Evolutionary conservation across 2,113 vertebrate species (phyloP), one percentile per base, ranked within the genome.

Genomic region (Ctenodactylus gundi): DNA sequence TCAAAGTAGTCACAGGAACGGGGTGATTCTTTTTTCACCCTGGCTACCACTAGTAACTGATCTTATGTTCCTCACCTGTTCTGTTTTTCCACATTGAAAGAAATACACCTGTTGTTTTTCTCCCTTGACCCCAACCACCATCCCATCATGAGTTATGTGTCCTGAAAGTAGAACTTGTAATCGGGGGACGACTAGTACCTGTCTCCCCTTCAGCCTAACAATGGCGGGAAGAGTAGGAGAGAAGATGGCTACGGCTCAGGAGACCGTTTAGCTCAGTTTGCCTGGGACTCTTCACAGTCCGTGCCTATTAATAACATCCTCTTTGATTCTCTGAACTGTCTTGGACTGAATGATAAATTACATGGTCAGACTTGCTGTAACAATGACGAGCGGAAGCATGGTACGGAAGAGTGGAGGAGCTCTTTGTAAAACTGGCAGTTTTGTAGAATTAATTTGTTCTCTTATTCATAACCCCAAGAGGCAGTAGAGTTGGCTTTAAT

Each of bases 361-460:
- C 7, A 13, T 62, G 20, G 34, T 51, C 41, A 84, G 17, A 7
- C 6, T 76, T 29, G 18, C 68, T 70, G 53, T 60, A 82, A 86
- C 21, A 49, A 29, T 70, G 29, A 81, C 51, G 55, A n/a, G 34
- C 27, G 41, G 70, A 83, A 67, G 6, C n/a, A n/a, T 46, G 34
- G 12, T 85, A 31, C 29, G 85, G 20, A 78, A 82, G 88, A 92
- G 55, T 76, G 17, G n/a, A 44, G 55, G 29, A 81, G 90, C 14
- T 83, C 36, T 76, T 8, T 25, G 46, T 83, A 78, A 91, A 95
- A 75, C 80, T 94, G 53, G 78, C 75, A 39, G 85, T 94, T 95
- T 62, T n/a, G 34, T 53, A 85, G 41, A 86, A 83, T 92, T 80
- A 81, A 90, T 23, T 58, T 57, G n/a, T 34, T 65, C 17, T 93